Conservation (phyloP, 2,888 invertebrate species). For the Galeruca laticollis region DNA sequence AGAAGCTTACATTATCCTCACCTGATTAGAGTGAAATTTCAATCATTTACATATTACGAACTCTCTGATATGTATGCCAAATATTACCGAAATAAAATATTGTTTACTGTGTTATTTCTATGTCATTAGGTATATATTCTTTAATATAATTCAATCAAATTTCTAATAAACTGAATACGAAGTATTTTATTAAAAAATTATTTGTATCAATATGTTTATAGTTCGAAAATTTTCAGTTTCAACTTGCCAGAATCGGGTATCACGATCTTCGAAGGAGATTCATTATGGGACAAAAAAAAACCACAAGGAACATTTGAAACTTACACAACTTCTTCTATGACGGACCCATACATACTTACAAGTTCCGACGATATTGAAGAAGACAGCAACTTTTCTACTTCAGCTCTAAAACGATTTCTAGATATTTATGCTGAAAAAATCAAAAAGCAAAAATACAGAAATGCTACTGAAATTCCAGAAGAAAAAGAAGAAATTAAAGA, state of each 20-base stretch:
- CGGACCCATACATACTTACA: constrained; percentile 53
- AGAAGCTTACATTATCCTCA: too few species aligned
- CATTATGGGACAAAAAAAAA: constrained; percentile 49
- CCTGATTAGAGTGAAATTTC: too few species aligned
- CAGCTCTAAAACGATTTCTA: constrained; percentile 72
- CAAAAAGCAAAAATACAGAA: constrained; percentile 36
- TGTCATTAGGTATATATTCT: too few species aligned
- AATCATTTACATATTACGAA: too few species aligned
- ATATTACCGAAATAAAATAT: too few species aligned
- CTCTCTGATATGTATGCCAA: too few species aligned
- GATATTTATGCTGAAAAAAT: constrained; percentile 70
- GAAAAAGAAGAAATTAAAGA: constrained; percentile 61
- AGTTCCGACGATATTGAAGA: constrained; percentile 58
- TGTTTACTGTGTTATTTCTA: too few species aligned
- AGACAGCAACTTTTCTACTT: constrained; percentile 47
- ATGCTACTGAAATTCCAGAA: not conserved
- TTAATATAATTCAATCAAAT: too few species aligned
- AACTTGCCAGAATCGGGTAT: constrained; percentile 71
- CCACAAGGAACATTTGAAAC: constrained; percentile 18
- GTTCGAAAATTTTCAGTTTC: constrained; percentile 67
- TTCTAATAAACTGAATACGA: too few species aligned
- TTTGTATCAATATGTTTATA: too few species aligned
- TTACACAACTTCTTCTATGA: constrained; percentile 40
- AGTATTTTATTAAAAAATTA: too few species aligned
- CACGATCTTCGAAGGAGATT: constrained; percentile 70